phyloP scores from a whole-genome alignment of 2,888 invertebrate genomes.

The Frankliniella fusca region DNA sequence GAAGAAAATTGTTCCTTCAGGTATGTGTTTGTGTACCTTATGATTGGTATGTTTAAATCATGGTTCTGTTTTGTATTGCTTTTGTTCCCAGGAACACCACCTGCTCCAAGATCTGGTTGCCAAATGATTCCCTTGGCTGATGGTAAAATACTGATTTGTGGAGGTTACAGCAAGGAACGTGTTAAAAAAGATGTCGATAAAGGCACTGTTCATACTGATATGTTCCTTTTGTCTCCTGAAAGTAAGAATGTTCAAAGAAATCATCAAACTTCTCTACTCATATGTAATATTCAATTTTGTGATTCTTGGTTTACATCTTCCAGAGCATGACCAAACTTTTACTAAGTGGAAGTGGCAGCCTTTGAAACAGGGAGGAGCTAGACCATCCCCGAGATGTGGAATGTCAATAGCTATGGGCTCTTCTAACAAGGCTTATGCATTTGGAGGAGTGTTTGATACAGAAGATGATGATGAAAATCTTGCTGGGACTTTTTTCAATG shows the following conservation, averaged over 20 bases:
- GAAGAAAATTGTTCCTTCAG: constrained; percentile 60
- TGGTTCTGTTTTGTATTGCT: neutral
- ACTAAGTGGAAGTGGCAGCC: constrained; percentile 67
- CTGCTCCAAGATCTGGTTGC: constrained; percentile 76
- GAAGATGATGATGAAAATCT: constrained; percentile 80
- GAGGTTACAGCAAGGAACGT: constrained; percentile 71
- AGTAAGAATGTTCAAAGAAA: constrained; percentile 50
- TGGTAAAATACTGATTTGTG: constrained; percentile 65
- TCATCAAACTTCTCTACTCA: neutral
- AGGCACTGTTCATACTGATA: constrained; percentile 66
- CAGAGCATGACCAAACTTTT: constrained; percentile 58
- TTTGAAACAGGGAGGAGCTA: constrained; percentile 62
- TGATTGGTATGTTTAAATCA: neutral
- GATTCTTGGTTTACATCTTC: neutral
- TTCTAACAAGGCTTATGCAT: constrained; percentile 68
- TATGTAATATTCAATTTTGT: neutral
- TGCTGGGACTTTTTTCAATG: constrained; percentile 74
- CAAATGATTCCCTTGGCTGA: constrained; percentile 63
- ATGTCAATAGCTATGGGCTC: constrained; percentile 61
- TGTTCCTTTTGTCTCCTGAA: constrained; percentile 61
- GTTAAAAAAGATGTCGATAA: constrained; percentile 71
- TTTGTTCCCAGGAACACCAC: constrained; percentile 55
- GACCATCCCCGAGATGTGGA: constrained; percentile 62
- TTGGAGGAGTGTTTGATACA: constrained; percentile 82
- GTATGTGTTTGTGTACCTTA: constrained; percentile 40